Evolutionary conservation across 2,888 invertebrate species (phyloP).

Genomic region (Calliscelio sp.): DNA sequence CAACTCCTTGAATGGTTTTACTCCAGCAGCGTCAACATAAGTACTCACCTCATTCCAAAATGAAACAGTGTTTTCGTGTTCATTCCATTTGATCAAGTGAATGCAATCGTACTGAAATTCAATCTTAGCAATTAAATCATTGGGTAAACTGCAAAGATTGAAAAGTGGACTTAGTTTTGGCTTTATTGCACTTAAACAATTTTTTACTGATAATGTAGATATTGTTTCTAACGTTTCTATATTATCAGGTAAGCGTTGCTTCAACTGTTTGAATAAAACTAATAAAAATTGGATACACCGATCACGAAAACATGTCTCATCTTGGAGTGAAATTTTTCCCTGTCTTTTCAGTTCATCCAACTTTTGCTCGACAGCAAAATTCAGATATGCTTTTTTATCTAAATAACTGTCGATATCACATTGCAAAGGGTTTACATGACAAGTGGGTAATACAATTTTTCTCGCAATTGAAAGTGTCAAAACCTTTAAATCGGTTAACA

Average conservation of each 20-base stretch:
- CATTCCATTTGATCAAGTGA: slow-evolving; percentile 13
- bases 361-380: slow-evolving; percentile 14
- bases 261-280: not conserved
- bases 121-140: slow-evolving; percentile 12
- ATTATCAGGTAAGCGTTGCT: slow-evolving; percentile 10
- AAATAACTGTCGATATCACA: slow-evolving; percentile 2
- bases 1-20: slow-evolving; percentile 28
- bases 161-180: not conserved
- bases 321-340: not conserved
- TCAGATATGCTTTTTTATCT: slow-evolving; percentile 9
- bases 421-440: not conserved
- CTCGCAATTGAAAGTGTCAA: not conserved
- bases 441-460: slow-evolving; percentile 20
- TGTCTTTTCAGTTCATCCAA: not conserved
- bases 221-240: slow-evolving; percentile 4
- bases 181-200: not conserved
- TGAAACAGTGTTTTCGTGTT: slow-evolving; percentile 16
- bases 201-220: not conserved
- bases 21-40: not conserved
- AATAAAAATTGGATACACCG: not conserved
- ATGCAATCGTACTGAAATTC: slow-evolving; percentile 10
- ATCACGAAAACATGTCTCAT: not conserved
- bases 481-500: slow-evolving; percentile 48
- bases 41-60: slow-evolving; percentile 55
- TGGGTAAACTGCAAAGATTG: not conserved